A percentile compares a stretch with the other conserved stretches of the same genome.
Evolutionary conservation across 2,113 vertebrate species (phyloP).

Genomic region (Lathamus discolor): DNA sequence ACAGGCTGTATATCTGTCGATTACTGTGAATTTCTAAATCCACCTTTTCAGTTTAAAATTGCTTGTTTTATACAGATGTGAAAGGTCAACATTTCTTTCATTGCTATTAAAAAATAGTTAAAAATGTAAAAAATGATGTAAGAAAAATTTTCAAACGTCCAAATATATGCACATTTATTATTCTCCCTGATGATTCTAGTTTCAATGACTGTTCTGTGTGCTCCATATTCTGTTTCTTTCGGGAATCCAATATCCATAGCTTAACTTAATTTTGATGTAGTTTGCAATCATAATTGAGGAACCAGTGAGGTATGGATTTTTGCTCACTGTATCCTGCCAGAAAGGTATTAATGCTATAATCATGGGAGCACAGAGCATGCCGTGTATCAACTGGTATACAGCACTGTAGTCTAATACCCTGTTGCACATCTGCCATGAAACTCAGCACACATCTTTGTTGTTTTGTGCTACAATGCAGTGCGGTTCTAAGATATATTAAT

Average conservation of each 20-base stretch:
- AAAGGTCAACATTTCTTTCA: neutral
- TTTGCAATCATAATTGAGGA: neutral
- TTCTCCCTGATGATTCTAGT: neutral
- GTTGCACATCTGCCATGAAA: neutral
- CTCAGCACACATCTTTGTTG: neutral
- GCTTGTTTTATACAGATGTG: neutral
- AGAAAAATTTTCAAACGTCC: neutral
- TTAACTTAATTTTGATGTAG: neutral
- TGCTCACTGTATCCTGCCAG: neutral
- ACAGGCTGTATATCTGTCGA: rapidly evolving
- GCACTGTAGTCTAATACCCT: neutral
- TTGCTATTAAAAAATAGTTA: neutral
- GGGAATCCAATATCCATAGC: neutral
- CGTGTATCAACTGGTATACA: neutral
- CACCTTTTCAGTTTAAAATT: neutral
- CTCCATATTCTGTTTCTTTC: neutral
- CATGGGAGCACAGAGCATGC: neutral
- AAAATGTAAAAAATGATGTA: neutral
- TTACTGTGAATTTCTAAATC: neutral
- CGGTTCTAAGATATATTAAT: neutral
- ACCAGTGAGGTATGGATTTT: neutral
- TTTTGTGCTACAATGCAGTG: neutral
- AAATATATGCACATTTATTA: neutral
- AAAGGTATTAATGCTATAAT: neutral
- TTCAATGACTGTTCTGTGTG: neutral